phyloP scores from a whole-genome alignment of 1,140 invertebrate species.

The Semibalanus balanoides region DNA sequence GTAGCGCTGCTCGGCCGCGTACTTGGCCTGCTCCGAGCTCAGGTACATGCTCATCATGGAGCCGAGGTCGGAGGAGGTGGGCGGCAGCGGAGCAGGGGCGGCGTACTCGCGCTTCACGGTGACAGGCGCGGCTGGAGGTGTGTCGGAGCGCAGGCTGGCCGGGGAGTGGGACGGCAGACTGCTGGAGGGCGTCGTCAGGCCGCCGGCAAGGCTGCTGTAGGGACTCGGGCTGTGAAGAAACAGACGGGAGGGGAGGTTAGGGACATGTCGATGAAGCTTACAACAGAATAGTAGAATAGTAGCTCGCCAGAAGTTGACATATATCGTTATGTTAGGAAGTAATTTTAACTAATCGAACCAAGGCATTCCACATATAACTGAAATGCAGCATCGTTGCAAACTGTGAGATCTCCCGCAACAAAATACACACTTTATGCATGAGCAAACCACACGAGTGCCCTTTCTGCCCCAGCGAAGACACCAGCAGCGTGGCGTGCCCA shows the following conservation, averaged over 20 bases:
- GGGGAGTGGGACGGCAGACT: not conserved
- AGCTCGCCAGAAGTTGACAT: not conserved
- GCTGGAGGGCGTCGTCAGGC: not conserved
- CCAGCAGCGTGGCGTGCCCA: too few species aligned
- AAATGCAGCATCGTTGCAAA: not conserved
- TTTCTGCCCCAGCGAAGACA: not conserved
- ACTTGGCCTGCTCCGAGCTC: not conserved
- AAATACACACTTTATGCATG: not conserved
- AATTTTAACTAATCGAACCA: too few species aligned
- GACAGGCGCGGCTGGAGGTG: not conserved
- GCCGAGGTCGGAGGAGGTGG: not conserved
- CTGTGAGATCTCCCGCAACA: not conserved
- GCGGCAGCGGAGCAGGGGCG: not conserved
- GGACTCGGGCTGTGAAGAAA: not conserved
- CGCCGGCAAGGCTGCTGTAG: not conserved
- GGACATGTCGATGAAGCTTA: not conserved
- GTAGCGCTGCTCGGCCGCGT: constrained; percentile 2
- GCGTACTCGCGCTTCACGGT: not conserved
- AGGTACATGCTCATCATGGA: constrained; percentile 4
- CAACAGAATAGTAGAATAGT: not conserved
- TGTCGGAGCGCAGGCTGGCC: not conserved
- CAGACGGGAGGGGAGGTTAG: not conserved
- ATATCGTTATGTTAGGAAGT: not conserved
- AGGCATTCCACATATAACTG: not conserved
- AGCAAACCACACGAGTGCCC: too few species aligned